Conservation (phyloP, 1,140 invertebrate species). For the Drosophila mojavensis region DNA sequence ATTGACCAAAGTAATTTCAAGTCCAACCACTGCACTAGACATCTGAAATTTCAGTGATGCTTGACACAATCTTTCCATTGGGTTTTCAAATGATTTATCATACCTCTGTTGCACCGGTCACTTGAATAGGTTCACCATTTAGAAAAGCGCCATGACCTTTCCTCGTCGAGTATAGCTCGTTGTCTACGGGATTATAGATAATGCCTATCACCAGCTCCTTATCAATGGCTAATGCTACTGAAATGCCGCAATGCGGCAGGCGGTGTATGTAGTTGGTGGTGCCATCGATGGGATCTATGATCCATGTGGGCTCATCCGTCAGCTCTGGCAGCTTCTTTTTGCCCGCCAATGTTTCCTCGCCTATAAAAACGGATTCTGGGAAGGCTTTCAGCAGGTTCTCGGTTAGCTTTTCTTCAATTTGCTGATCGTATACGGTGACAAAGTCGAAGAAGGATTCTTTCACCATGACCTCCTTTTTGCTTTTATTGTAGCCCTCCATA, state of each 20-base stretch:
- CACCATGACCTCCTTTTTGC: constrained; percentile 85
- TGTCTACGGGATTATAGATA: constrained; percentile 90
- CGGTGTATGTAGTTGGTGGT: constrained; percentile 90
- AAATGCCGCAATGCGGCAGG: constrained; percentile 88
- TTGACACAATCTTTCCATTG: background rate
- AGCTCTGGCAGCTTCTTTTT: constrained; percentile 86
- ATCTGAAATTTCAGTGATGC: constrained; percentile 37
- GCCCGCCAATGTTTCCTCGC: constrained; percentile 90
- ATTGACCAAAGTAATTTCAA: constrained; percentile 73
- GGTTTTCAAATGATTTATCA: background rate
- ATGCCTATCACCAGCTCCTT: constrained; percentile 88
- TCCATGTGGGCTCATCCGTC: constrained; percentile 94
- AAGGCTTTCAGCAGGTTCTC: constrained; percentile 86
- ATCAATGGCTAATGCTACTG: constrained; percentile 87
- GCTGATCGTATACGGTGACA: constrained; percentile 90
- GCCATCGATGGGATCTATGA: constrained; percentile 93
- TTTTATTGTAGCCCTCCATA: constrained; percentile 85
- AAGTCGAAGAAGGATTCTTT: constrained; percentile 89
- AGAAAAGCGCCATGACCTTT: constrained; percentile 90
- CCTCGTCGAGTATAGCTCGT: constrained; percentile 89
- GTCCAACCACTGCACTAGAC: constrained; percentile 48
- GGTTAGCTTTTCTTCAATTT: constrained; percentile 88
- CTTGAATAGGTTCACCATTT: constrained; percentile 87
- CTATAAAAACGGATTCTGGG: constrained; percentile 91
- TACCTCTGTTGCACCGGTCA: constrained; percentile 67